These are phyloP conservation scores for Gambusia affinis DNA, from an alignment of 2,113 vertebrate species.

Conservation along the genomic window DNA sequence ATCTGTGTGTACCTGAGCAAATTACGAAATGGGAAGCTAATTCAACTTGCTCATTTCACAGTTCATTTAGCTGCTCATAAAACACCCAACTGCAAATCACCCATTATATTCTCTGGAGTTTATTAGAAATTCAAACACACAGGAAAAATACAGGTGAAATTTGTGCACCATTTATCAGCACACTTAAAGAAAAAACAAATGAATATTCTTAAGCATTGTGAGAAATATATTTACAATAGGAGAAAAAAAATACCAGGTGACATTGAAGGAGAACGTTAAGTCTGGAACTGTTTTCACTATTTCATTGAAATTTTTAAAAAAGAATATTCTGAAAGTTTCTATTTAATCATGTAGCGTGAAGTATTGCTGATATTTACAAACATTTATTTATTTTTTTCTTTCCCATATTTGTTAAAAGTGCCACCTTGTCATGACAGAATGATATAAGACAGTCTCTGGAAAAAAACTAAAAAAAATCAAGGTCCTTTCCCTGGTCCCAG, in stretches of 20 bases:
- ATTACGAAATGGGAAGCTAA: constrained; percentile 63
- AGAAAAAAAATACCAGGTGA: background rate
- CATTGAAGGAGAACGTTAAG: background rate
- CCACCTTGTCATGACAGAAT: too few species aligned
- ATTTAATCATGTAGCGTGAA: constrained; percentile 4
- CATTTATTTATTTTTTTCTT: too few species aligned
- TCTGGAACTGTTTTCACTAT: background rate
- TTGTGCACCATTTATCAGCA: background rate
- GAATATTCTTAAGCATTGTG: background rate
- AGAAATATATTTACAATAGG: background rate
- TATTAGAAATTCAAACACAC: constrained; percentile 39
- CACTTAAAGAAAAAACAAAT: background rate
- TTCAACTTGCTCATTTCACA: constrained; percentile 64
- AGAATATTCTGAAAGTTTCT: constrained; percentile 22
- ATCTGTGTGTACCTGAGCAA: constrained; percentile 50
- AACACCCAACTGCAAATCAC: constrained; percentile 51
- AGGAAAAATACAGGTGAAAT: background rate
- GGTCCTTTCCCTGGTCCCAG: too few species aligned
- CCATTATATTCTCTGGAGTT: constrained; percentile 35
- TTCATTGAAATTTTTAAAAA: constrained; percentile 1
- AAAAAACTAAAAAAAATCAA: too few species aligned
- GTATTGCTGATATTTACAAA: constrained; percentile 6
- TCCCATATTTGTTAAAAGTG: too few species aligned
- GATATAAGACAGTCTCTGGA: too few species aligned
- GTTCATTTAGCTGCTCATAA: constrained; percentile 56